Evolutionary conservation across 30 jellyfish, hydroid and myxozoan species (phyloP).

Genomic region (Clytia hemisphaerica): DNA sequence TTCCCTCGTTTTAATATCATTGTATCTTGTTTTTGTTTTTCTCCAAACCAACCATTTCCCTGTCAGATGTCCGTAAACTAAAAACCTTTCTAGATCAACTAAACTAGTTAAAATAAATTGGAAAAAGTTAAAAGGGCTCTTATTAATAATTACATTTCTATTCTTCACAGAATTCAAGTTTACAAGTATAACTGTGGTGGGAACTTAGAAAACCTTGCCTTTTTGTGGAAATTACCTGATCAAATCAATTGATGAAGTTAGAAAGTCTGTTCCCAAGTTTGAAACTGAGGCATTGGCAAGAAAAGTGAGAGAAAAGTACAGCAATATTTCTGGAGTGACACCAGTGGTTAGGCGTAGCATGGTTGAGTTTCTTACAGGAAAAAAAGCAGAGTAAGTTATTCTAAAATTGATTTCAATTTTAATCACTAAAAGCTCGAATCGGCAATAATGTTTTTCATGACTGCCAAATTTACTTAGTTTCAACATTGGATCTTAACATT

Average conservation of each 20-base stretch:
- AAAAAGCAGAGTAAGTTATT: background rate
- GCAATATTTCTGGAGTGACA: background rate
- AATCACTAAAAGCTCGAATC: too few relatives aligned
- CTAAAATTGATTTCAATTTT: too few relatives aligned
- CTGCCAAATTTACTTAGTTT: background rate
- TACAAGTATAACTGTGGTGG: background rate
- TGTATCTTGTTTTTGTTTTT: too few relatives aligned
- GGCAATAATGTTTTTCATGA: too few relatives aligned
- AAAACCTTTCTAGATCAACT: too few relatives aligned
- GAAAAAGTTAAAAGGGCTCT: too few relatives aligned
- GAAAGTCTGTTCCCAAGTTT: background rate
- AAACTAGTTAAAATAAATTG: too few relatives aligned
- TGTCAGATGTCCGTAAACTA: too few relatives aligned
- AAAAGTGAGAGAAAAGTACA: background rate
- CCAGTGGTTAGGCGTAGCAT: background rate
- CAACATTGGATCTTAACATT: too few relatives aligned
- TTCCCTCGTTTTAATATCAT: too few relatives aligned
- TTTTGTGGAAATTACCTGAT: background rate
- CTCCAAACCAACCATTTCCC: too few relatives aligned
- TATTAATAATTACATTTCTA: too few relatives aligned
- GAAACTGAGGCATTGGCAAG: background rate
- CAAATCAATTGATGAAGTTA: background rate
- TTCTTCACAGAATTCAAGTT: background rate
- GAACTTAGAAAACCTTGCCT: background rate
- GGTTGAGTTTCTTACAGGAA: slow-evolving; percentile 1